Evolutionary conservation across 2,797 vertebrate species (phyloP), one percentile per base, ranked within the genome.

Genomic region (Phrynocephalus forsythii): DNA sequence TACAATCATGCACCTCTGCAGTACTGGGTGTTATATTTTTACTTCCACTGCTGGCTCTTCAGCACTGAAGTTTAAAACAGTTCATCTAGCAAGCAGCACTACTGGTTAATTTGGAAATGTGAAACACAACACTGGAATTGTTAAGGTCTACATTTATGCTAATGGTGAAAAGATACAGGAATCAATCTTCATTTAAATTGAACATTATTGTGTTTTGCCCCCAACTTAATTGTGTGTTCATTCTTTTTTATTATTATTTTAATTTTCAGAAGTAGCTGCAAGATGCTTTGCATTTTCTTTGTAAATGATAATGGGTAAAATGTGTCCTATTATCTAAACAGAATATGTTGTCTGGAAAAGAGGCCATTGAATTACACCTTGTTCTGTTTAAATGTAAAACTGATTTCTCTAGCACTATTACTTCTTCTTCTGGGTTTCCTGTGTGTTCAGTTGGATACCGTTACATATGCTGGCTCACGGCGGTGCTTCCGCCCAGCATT

Each of bases 331-430:
- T 91, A 28, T 10, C 60, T 90, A 79, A 76, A 83, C 82, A 82
- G 67, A 87, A 78, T 79, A 89, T 90, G 60, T 50, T 68, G 80
- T 22, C 81, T 90, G 85, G 60, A 94, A 95, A 93, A 79, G 72
- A 90, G 87, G 50, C 60, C 79, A 83, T 1, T 3, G 79, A 82
- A 30, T 24, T 91, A 82, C 8, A 93, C 87, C 84, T 67, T 90
- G 33, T 75, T 94, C 91, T 88, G 1, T 79, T 91, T 86, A 87
- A 90, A 80, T 0, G 22, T 10, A 4, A 3, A 72, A 16, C 48
- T 8, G 1, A 13, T 90, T 90, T 86, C 84, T 13, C 26, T 83
- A 76, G 1, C 71, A 90, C 82, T 20, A 71, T 89, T 48, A 87
- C 82, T 63, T 26, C 60, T 88, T 89, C 8, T 89, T 92, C 90